These are phyloP conservation scores for Capitella teleta DNA, from an alignment of 1,140 invertebrate species.

Conservation along the genomic window DNA sequence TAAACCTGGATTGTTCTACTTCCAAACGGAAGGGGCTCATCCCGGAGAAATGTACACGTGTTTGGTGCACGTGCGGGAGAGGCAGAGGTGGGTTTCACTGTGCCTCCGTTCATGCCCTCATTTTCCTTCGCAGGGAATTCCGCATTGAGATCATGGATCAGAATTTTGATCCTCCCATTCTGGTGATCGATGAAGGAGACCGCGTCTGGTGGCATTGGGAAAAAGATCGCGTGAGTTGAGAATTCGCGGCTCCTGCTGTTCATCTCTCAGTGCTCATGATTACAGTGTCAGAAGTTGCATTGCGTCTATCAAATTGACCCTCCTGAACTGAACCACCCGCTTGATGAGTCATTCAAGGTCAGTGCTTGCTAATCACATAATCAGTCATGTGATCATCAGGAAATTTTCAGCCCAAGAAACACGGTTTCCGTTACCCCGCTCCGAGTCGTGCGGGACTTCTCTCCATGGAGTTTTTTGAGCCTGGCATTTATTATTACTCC, in stretches of 20 bases:
- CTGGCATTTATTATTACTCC: constrained; percentile 40
- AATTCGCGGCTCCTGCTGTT: neutral
- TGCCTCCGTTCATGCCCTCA: neutral
- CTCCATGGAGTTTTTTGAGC: constrained; percentile 30
- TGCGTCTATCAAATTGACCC: constrained; percentile 38
- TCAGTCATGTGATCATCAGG: neutral
- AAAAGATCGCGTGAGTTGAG: constrained; percentile 24
- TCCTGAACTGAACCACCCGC: constrained; percentile 24
- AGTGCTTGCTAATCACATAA: neutral
- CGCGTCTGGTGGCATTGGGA: constrained; percentile 41
- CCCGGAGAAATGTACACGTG: constrained; percentile 28
- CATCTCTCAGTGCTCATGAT: constrained; percentile 1
- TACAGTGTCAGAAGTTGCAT: constrained; percentile 36
- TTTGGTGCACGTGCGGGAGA: constrained; percentile 32
- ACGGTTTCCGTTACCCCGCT: constrained; percentile 36
- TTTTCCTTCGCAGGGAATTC: constrained; percentile 24
- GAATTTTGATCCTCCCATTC: constrained; percentile 33
- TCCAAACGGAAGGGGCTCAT: constrained; percentile 29
- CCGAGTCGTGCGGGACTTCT: constrained; percentile 38
- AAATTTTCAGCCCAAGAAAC: constrained; percentile 21
- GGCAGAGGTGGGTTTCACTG: constrained; percentile 20
- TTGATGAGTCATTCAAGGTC: constrained; percentile 35
- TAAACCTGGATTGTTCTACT: constrained; percentile 36
- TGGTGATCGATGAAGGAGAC: constrained; percentile 40
- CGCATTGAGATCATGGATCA: constrained; percentile 34